These are phyloP conservation scores for Mystacornis crossleyi DNA, from an alignment of 2,113 vertebrate genomes.

Conservation along the genomic window DNA sequence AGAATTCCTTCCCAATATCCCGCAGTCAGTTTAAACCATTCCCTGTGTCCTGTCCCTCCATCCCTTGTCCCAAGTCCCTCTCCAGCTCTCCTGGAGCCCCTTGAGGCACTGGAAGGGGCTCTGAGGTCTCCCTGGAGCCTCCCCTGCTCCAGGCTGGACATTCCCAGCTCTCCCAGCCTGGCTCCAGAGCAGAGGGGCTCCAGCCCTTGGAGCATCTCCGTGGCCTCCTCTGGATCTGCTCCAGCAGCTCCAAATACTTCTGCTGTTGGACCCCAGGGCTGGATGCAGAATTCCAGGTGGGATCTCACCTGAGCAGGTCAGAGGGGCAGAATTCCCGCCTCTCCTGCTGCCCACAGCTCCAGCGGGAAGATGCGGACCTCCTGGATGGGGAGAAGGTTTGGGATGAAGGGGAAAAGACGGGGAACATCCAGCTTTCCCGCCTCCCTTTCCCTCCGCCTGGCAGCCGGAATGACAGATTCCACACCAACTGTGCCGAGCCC, in stretches of 20 bases:
- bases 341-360: neutral
- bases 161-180: neutral
- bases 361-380: rapidly evolving
- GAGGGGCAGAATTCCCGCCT: neutral
- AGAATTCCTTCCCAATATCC: neutral
- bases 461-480: neutral
- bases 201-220: neutral
- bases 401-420: neutral
- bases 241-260: neutral
- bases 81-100: neutral
- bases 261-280: no score
- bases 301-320: neutral
- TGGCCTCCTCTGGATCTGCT: neutral
- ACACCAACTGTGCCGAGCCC: neutral
- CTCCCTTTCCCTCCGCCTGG: neutral
- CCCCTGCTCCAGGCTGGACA: neutral
- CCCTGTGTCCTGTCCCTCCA: neutral
- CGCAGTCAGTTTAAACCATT: neutral
- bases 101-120: rapidly evolving
- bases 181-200: neutral
- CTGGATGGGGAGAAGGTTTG: neutral
- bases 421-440: neutral
- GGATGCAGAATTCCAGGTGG: neutral
- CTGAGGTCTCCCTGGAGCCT: neutral
- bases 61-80: rapidly evolving